Percentiles rank a stretch among this genome's conserved stretches.
Conservation (phyloP, 2,113 vertebrate genomes). For the Pandion haliaetus region DNA sequence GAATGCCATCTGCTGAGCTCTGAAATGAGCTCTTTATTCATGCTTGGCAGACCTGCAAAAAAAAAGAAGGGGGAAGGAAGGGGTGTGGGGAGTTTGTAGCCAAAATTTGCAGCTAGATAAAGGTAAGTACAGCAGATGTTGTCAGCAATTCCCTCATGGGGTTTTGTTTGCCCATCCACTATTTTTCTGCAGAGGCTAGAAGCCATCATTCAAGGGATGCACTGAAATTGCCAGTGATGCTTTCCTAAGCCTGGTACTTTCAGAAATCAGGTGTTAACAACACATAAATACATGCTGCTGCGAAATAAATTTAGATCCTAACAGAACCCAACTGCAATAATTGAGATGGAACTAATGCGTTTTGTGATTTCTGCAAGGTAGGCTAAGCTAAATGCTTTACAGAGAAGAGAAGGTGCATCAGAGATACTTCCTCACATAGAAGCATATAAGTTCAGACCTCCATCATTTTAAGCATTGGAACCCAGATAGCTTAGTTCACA, state of each 20-base stretch:
- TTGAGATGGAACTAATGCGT: conserved; percentile 9
- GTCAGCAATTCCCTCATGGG: background rate
- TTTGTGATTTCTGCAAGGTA: conserved; percentile 17
- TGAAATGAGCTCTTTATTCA: conserved; percentile 3
- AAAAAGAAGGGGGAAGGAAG: background rate
- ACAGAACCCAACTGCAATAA: conserved; percentile 13
- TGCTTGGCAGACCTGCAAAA: conserved; percentile 5
- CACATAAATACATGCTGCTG: background rate
- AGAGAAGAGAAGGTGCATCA: background rate
- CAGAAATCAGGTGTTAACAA: conserved; percentile 31
- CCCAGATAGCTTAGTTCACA: background rate
- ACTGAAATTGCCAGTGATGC: background rate
- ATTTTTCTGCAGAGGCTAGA: background rate
- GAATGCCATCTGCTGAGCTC: conserved; percentile 10
- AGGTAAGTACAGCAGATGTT: conserved; percentile 21
- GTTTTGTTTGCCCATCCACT: background rate
- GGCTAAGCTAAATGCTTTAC: background rate
- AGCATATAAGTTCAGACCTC: background rate
- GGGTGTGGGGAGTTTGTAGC: background rate
- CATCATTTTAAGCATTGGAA: background rate
- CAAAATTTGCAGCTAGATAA: conserved; percentile 12
- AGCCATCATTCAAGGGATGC: background rate
- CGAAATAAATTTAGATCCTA: conserved; percentile 23
- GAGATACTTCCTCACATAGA: background rate
- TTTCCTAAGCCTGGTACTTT: background rate